Evolutionary conservation across 1,140 invertebrate species (phyloP).

Genomic region (Achatina immaculata): DNA sequence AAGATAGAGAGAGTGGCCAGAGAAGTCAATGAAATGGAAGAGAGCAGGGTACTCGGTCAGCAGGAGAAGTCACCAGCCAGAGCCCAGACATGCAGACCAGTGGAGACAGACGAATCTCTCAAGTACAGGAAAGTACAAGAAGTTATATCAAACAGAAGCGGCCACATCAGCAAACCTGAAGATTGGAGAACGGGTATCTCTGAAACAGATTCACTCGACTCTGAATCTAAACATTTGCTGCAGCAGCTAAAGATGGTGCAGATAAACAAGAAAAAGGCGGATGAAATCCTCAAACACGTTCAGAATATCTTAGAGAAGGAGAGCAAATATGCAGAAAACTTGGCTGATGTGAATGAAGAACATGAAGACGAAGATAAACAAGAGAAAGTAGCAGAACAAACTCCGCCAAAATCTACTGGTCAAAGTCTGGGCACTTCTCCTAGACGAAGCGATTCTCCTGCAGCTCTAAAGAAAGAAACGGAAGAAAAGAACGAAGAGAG

Average conservation of each 20-base stretch:
- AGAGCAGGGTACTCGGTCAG: neutral
- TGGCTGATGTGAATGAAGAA: too few species aligned
- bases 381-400: too few species aligned
- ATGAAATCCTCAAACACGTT: neutral
- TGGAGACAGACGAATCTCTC: neutral
- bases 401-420: too few species aligned
- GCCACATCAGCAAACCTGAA: neutral
- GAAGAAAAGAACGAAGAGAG: too few species aligned
- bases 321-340: neutral
- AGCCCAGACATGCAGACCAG: neutral
- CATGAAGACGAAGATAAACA: too few species aligned
- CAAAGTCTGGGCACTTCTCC: too few species aligned
- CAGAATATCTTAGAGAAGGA: neutral
- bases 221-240: neutral
- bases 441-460: too few species aligned
- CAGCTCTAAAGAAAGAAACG: too few species aligned
- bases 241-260: neutral
- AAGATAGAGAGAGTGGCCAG: neutral
- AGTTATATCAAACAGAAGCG: too few species aligned
- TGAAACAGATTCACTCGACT: neutral
- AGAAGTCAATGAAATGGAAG: neutral
- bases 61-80: neutral
- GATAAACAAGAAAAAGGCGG: neutral
- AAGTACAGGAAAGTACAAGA: neutral
- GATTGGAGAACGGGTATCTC: neutral